Evolutionary conservation across 2,797 vertebrate species (phyloP).

Genomic region (Craterocephalus amniculus): DNA sequence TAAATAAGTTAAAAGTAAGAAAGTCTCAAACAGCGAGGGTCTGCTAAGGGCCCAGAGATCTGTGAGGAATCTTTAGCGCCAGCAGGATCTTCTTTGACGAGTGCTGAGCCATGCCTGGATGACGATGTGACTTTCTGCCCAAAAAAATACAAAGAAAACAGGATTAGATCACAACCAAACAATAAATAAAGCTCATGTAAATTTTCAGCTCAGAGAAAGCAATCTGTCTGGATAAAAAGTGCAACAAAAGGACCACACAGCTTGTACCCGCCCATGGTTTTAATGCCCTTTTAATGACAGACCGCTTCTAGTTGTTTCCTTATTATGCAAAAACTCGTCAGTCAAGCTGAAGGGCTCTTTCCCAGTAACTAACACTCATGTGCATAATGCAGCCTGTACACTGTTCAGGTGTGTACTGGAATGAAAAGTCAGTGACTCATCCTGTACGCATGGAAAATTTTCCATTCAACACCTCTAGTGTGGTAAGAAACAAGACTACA

Average conservation of each 20-base stretch:
- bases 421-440: slow-evolving; percentile 55
- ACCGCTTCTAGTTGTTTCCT: slow-evolving; percentile 24
- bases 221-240: background rate
- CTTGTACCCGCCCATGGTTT: slow-evolving; percentile 4
- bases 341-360: slow-evolving; percentile 42
- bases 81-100: slow-evolving; percentile 7
- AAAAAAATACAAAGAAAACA: background rate
- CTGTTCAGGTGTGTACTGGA: slow-evolving; percentile 57
- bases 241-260: background rate
- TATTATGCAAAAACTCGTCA: slow-evolving; percentile 65
- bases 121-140: slow-evolving; percentile 25
- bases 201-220: background rate
- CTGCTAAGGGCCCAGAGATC: slow-evolving; percentile 17
- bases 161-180: background rate
- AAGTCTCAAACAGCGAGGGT: background rate
- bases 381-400: slow-evolving; percentile 1
- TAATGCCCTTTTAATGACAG: slow-evolving; percentile 37
- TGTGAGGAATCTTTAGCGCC: slow-evolving; percentile 21
- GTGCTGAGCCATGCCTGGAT: slow-evolving; percentile 8
- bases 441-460: slow-evolving; percentile 29
- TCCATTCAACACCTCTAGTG: slow-evolving; percentile 20
- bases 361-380: slow-evolving; percentile 15
- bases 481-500: background rate
- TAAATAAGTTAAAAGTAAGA: background rate
- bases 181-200: background rate